These are phyloP conservation scores for Centropyge bicolor DNA, from an alignment of 2,797 vertebrate species.

Conservation along the genomic window DNA sequence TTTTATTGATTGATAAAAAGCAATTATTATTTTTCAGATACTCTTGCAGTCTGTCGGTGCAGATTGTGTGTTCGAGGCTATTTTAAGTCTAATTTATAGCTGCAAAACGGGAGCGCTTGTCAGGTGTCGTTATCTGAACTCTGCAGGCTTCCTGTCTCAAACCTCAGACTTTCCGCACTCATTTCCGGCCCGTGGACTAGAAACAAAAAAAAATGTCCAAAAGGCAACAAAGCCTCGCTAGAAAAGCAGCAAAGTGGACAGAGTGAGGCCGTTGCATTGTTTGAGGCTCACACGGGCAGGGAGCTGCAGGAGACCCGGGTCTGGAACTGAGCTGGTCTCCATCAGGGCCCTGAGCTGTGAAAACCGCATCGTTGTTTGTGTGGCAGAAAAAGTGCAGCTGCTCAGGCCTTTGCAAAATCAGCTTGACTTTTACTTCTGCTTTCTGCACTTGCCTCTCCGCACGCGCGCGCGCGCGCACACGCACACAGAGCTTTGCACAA, in stretches of 20 bases:
- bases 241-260: constrained; percentile 64
- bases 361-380: constrained; percentile 82
- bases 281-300: constrained; percentile 9
- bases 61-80: constrained; percentile 75
- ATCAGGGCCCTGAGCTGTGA: constrained; percentile 62
- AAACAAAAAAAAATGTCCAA: constrained; percentile 53
- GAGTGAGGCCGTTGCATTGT: constrained; percentile 55
- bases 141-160: constrained; percentile 89
- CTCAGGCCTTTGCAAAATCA: constrained; percentile 85
- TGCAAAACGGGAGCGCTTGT: constrained; percentile 80
- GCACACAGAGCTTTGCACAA: constrained; percentile 50
- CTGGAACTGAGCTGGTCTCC: too few species aligned
- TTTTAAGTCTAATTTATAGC: constrained; percentile 86
- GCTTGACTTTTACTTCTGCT: constrained; percentile 87
- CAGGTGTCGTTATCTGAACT: constrained; percentile 90
- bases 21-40: constrained; percentile 15
- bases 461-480: background rate
- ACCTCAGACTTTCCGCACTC: constrained; percentile 89
- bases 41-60: constrained; percentile 30
- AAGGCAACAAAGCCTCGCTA: constrained; percentile 71
- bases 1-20: background rate
- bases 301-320: background rate
- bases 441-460: constrained; percentile 71
- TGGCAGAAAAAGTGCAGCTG: constrained; percentile 79
- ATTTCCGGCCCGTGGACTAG: constrained; percentile 80